Evolutionary conservation across 2,797 vertebrate genomes (phyloP).

Genomic region (Cryptoprocta ferox): DNA sequence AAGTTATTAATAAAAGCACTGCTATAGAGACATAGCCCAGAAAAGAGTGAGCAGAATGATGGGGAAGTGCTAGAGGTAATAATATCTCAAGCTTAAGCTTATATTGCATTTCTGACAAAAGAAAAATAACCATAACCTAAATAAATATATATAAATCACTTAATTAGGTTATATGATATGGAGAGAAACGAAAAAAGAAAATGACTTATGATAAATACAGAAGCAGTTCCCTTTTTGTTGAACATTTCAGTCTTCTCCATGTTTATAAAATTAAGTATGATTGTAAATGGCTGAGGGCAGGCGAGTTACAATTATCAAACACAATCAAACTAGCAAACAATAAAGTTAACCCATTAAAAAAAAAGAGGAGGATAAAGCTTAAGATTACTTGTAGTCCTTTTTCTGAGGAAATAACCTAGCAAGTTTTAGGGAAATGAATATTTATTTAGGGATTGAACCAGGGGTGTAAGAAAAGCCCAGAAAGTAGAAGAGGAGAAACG

Average conservation of each 20-base stretch:
- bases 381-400: background rate
- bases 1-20: background rate
- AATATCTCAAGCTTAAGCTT: background rate
- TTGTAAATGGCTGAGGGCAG: background rate
- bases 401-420: background rate
- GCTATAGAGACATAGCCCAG: background rate
- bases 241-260: background rate
- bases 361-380: background rate
- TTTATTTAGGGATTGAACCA: background rate
- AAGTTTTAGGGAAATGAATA: background rate
- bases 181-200: background rate
- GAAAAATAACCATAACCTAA: background rate
- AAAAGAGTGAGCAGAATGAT: background rate
- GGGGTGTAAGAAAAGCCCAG: background rate
- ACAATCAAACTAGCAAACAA: background rate
- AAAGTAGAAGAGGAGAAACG: background rate
- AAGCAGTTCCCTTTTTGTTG: background rate
- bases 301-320: background rate
- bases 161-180: background rate
- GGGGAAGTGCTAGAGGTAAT: background rate
- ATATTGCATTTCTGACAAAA: background rate
- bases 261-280: background rate
- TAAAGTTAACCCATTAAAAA: background rate
- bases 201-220: background rate
- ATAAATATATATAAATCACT: background rate